These are phyloP conservation scores for Cliona cf. orientalis DNA, from an alignment of 37 sponge, comb jelly and placozoan genomes.

Conservation along the genomic window DNA sequence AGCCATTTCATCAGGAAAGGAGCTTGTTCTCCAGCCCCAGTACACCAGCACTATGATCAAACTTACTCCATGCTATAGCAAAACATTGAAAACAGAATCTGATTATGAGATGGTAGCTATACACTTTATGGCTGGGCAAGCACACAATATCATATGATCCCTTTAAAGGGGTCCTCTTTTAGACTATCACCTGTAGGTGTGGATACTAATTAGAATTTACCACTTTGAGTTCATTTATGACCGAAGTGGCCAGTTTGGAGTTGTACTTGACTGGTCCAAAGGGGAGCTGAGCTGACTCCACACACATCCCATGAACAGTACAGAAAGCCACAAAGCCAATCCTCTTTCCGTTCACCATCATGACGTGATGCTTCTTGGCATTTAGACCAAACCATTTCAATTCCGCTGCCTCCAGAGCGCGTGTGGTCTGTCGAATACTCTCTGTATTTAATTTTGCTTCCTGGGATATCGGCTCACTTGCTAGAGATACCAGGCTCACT, in stretches of 20 bases:
- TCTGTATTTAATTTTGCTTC: not conserved
- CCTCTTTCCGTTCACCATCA: conserved; percentile 32
- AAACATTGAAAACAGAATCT: not conserved
- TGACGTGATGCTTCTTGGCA: conserved; percentile 31
- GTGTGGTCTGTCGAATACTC: not conserved
- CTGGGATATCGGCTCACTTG: conserved; percentile 11
- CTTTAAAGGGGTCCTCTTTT: not conserved
- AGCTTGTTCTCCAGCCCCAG: conserved; percentile 66
- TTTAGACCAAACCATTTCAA: conserved; percentile 73
- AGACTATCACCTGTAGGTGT: too few relatives aligned
- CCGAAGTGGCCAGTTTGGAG: conserved; percentile 24
- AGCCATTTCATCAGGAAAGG: conserved; percentile 58
- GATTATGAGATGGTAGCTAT: not conserved
- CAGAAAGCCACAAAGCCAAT: conserved; percentile 70
- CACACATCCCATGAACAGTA: conserved; percentile 47
- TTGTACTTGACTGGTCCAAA: conserved; percentile 61
- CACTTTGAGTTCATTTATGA: conserved; percentile 45
- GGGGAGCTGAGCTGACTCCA: conserved; percentile 5
- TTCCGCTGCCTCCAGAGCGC: conserved; percentile 25
- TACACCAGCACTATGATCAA: conserved; percentile 68
- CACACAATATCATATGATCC: not conserved
- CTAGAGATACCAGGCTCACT: conserved; percentile 65
- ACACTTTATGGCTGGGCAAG: not conserved
- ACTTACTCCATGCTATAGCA: conserved; percentile 52
- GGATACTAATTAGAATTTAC: conserved; percentile 17